Percentiles rank a stretch among this genome's conserved stretches.
These are phyloP conservation scores for Cremastinae sp. DNA, from an alignment of 2,888 invertebrate species.

Conservation along the genomic window DNA sequence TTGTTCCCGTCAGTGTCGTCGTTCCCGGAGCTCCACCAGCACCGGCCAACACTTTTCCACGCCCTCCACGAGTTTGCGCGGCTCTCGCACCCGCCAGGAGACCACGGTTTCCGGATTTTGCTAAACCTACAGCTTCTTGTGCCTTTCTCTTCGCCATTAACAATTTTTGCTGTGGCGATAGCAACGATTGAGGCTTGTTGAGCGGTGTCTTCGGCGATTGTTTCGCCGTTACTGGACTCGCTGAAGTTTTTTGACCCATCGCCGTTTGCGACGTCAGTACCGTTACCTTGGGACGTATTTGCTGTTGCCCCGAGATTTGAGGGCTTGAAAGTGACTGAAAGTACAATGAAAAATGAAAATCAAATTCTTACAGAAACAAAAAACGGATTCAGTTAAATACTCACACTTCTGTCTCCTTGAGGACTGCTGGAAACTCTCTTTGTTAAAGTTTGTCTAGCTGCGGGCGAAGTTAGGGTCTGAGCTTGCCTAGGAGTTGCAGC, in stretches of 20 bases:
- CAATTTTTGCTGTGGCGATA: constrained; percentile 77
- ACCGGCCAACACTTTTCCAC: constrained; percentile 63
- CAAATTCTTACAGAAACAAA: too few relatives aligned
- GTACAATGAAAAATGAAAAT: background rate
- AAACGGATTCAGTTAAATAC: background rate
- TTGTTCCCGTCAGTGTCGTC: constrained; percentile 1
- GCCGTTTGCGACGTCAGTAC: constrained; percentile 69
- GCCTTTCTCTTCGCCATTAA: constrained; percentile 78
- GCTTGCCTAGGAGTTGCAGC: constrained; percentile 67
- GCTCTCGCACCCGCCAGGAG: constrained; percentile 66
- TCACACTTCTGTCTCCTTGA: constrained; percentile 40
- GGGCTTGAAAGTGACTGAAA: constrained; percentile 62
- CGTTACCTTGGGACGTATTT: constrained; percentile 72
- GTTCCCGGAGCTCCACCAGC: constrained; percentile 18
- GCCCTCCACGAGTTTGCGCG: constrained; percentile 64
- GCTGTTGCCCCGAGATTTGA: constrained; percentile 62
- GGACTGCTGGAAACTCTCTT: constrained; percentile 60
- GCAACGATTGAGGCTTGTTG: constrained; percentile 69
- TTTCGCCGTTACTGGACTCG: constrained; percentile 65
- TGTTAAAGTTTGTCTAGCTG: constrained; percentile 64
- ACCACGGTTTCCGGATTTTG: constrained; percentile 70
- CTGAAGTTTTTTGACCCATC: constrained; percentile 68
- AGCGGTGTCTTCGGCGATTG: constrained; percentile 69
- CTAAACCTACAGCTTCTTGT: constrained; percentile 76
- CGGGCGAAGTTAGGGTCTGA: constrained; percentile 39